Evolutionary conservation across 2,888 invertebrate species (phyloP).

Genomic region (Drosophila atroscutellata): DNA sequence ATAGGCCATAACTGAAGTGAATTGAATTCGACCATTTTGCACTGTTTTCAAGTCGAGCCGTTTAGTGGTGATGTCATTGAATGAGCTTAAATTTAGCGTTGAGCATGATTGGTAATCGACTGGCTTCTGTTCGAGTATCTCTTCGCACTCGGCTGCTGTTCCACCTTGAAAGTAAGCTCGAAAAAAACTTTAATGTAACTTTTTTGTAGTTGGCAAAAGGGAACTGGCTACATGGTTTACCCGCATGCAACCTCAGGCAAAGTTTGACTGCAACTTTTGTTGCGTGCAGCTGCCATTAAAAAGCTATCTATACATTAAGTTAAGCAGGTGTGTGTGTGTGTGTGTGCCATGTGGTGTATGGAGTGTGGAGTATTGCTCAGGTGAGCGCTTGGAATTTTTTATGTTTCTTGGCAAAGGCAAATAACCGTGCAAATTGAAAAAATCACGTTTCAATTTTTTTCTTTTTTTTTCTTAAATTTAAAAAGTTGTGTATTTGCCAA

Average conservation of each 20-base stretch:
- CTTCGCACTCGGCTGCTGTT: neutral
- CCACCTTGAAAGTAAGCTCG: conserved; percentile 9
- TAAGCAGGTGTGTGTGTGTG: conserved; percentile 36
- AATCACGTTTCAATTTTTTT: neutral
- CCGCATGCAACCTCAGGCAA: conserved; percentile 35
- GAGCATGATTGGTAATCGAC: conserved; percentile 41
- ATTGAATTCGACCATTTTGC: conserved; percentile 25
- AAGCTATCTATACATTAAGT: conserved; percentile 60
- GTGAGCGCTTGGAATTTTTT: conserved; percentile 15
- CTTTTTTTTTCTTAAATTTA: neutral
- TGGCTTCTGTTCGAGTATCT: conserved; percentile 10
- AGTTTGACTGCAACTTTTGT: conserved; percentile 61
- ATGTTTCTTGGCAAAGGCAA: conserved; percentile 32
- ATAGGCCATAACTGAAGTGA: conserved; percentile 25
- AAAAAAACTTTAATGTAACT: conserved; percentile 50
- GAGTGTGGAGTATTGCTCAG: conserved; percentile 12
- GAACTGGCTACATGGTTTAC: conserved; percentile 17
- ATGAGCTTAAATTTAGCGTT: conserved; percentile 51
- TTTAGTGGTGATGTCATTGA: conserved; percentile 53
- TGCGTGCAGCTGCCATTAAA: conserved; percentile 63
- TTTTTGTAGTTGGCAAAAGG: conserved; percentile 39
- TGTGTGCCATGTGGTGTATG: conserved; percentile 1
- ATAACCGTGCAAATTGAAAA: conserved; percentile 61
- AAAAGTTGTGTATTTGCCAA: neutral
- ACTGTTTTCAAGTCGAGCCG: conserved; percentile 25